Conservation (phyloP, 2,113 vertebrate species). For the Mohoua ochrocephala region DNA sequence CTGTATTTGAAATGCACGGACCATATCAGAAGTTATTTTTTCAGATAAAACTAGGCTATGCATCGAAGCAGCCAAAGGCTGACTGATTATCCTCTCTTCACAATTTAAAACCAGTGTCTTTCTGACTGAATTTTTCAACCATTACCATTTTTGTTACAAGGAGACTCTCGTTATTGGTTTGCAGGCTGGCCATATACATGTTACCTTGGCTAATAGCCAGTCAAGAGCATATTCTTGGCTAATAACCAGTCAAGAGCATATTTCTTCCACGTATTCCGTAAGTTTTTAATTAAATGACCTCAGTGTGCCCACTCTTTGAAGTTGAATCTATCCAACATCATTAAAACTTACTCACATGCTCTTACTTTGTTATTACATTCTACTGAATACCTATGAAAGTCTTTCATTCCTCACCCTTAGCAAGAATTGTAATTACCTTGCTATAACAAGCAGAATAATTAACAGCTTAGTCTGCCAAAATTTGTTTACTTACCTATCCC, state of each 20-base stretch:
- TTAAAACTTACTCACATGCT: conserved; percentile 15
- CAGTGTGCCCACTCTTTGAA: conserved; percentile 21
- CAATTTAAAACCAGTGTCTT: neutral
- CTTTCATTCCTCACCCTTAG: neutral
- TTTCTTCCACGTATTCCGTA: neutral
- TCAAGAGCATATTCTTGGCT: neutral
- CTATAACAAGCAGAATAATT: neutral
- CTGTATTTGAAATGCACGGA: neutral
- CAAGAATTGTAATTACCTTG: neutral
- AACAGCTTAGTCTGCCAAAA: neutral
- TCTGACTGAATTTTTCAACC: neutral
- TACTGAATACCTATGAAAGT: neutral
- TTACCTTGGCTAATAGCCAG: neutral
- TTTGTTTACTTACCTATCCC: neutral
- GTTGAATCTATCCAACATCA: neutral
- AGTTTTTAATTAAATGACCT: conserved; percentile 25
- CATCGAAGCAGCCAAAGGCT: neutral
- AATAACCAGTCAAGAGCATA: neutral
- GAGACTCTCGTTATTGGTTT: neutral
- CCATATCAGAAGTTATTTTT: neutral
- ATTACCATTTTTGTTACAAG: neutral
- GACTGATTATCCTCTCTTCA: neutral
- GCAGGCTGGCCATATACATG: neutral
- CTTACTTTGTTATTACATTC: conserved; percentile 9
- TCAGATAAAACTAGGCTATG: neutral